Base-by-base conservation (phyloP, 2,113 vertebrate species). In the Oryzias melastigma region DNA sequence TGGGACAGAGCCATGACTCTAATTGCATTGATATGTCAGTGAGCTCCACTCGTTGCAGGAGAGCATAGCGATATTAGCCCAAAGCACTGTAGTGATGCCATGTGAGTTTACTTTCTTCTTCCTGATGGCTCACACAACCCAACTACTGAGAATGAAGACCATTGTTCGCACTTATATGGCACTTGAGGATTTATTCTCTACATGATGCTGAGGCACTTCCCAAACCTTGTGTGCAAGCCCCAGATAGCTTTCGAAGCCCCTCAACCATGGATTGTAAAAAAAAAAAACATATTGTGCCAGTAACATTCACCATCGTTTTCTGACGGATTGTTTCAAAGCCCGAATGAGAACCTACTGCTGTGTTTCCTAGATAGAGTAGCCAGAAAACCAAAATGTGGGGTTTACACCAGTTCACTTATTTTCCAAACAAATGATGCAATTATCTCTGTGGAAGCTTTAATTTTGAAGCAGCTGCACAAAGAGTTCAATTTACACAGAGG, bases 21-120 rank as follows among this genome's bases (percentile, higher is more conserved):
- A 89, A 90, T 89, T 87, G 82, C 80, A 76, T 56, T 85, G 86
- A 88, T 82, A 80, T 74, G 80, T 70, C 77, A 80, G 75, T 49
- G 65, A 71, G 73, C 68, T 73, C 60, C 62, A 54, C 42, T 73
- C 76, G 73, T 80, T 82, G 62, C 58, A 71, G 70, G 58, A 86
- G 71, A 77, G 67, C 71, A 73, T 73, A 64, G 77, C 68, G 53
- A 78, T 78, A 70, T 83, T 78, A 66, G 66, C 69, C 69, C 68
- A 72, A 71, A 83, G 68, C 58, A 22, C 56, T n/a, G 57, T 49
- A 35, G 50, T 56, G 27, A 53, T 45, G 64, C 58, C 65, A 53
- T 68, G 47, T 18, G 59, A 72, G 60, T 79, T 64, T 55, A 47
- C 72, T 73, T 71, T 75, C 65, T 63, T 62, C 60, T 61, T 63